Base-by-base conservation (phyloP, 2,888 invertebrate genomes). In the Hirudinaria manillensis region DNA sequence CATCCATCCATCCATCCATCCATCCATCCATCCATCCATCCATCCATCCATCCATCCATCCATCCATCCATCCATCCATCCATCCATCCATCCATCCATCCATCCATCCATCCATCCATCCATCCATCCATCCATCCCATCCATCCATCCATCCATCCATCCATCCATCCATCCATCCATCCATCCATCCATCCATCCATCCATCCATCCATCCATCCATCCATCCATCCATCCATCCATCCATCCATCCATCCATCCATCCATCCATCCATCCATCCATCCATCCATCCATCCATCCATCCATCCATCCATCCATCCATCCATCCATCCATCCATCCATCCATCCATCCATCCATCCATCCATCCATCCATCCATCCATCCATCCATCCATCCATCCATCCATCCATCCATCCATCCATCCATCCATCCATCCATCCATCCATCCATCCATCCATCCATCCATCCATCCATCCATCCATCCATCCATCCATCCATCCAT, bases 11-110 rank as follows among this genome's bases (percentile, higher is more conserved):
- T 65, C 65, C 65, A 65, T 13, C 65, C 65, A 65, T 65, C 65
- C 65, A 65, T 65, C 65, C 21, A 65, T 13, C 65, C 65, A 65
- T 65, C 65, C 65, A 65, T 65, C 65, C 65, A 65, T 13, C 65
- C 65, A 65, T 65, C 65, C 65, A 65, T 65, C 65, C 65, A 65
- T 13, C 65, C 65, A 65, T 65, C 65, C 65, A 65, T 65, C 65
- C 65, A 65, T 13, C 65, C 65, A 65, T 65, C 65, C 65, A 65
- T 65, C 65, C 65, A 65, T 13, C 65, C 65, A 65, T 65, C 65
- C 65, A 65, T 65, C 65, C 65, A 65, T 13, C 65, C 65, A 65
- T 65, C 65, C 65, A 65, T 65, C 65, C 65, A 65, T 13, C 65
- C 65, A 65, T 65, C n/a, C 65, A 65, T 65, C 65, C 65, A 65